These are phyloP conservation scores for Globicephala melas DNA, from an alignment of 2,113 vertebrate species.

Conservation along the genomic window DNA sequence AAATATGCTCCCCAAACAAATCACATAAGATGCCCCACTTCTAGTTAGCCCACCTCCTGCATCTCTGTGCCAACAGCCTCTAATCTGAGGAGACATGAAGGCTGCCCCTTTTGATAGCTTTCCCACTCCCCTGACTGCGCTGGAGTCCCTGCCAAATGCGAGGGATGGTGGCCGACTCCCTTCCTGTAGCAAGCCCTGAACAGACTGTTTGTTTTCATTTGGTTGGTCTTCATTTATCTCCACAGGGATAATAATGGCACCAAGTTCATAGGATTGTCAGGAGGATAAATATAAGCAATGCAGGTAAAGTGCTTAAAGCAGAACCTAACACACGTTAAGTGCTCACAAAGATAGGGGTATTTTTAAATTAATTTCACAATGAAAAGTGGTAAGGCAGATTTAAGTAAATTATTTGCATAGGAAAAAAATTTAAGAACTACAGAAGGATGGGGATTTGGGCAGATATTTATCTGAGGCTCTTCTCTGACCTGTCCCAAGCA, in stretches of 20 bases:
- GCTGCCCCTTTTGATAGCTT: background rate
- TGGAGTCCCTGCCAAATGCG: background rate
- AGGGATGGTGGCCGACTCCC: background rate
- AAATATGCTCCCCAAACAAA: background rate
- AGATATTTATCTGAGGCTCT: background rate
- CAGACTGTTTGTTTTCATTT: background rate
- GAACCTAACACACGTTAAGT: background rate
- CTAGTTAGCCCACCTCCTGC: background rate
- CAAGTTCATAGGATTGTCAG: background rate
- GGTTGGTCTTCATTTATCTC: background rate
- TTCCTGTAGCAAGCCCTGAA: background rate
- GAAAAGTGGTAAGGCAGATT: background rate
- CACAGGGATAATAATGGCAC: background rate
- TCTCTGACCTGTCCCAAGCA: background rate
- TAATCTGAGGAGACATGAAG: background rate
- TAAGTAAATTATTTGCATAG: background rate
- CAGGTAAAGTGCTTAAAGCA: background rate
- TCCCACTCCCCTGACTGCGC: too few relatives aligned
- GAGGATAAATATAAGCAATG: background rate
- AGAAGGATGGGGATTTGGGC: background rate
- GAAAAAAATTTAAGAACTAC: background rate
- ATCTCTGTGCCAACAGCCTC: background rate
- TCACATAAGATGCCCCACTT: background rate
- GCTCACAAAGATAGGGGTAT: background rate
- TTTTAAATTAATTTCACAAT: background rate